Percentiles rank a stretch among this genome's conserved stretches.
phyloP scores from a whole-genome alignment of 2,888 invertebrate species.

The Protodeltote pygarga region DNA sequence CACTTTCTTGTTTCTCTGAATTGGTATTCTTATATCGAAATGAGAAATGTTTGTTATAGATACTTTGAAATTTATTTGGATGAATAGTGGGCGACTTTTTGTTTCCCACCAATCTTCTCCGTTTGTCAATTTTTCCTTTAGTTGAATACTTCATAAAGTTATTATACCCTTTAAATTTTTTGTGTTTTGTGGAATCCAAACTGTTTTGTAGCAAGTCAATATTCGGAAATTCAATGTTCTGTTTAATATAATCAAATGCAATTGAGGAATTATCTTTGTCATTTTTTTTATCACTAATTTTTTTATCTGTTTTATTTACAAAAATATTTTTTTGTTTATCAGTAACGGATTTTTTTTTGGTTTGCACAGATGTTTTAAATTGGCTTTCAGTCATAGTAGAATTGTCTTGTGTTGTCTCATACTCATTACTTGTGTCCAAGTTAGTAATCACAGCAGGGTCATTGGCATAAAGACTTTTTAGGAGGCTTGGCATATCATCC shows the following conservation, averaged over 20 bases:
- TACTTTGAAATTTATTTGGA: constrained; percentile 31
- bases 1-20: constrained; percentile 22
- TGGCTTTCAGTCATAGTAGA: constrained; percentile 56
- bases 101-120: background rate
- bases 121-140: constrained; percentile 28
- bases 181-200: background rate
- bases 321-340: constrained; percentile 1
- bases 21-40: constrained; percentile 53
- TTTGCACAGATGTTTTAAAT: constrained; percentile 7
- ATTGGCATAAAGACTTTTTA: constrained; percentile 60
- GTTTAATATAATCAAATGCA: constrained; percentile 44
- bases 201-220: constrained; percentile 7
- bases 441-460: constrained; percentile 47
- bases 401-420: constrained; percentile 39
- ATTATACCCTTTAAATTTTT: constrained; percentile 9
- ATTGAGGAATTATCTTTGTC: constrained; percentile 38
- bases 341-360: constrained; percentile 3
- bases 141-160: constrained; percentile 1
- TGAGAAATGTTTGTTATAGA: constrained; percentile 52
- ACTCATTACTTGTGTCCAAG: constrained; percentile 40
- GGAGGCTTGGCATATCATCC: constrained; percentile 56
- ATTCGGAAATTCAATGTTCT: constrained; percentile 30
- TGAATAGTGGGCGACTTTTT: constrained; percentile 12
- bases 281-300: constrained; percentile 24
- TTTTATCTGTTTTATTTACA: background rate